Evolutionary conservation across 2,113 vertebrate genomes (phyloP).

Genomic region (Anarrhichthys ocellatus): DNA sequence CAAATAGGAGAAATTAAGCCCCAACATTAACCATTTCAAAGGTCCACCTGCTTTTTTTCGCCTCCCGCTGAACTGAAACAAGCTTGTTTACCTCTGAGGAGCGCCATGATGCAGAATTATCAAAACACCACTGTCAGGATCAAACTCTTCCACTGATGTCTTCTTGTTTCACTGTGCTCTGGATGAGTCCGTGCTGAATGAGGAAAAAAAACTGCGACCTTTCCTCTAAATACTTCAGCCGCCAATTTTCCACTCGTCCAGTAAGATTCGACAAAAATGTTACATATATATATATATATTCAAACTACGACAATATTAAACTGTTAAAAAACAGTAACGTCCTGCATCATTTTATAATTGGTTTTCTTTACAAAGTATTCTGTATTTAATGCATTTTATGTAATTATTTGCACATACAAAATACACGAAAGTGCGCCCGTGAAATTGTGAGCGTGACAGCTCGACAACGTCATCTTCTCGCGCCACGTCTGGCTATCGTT

Average conservation of each 20-base stretch:
- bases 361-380: accelerated
- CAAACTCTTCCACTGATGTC: background rate
- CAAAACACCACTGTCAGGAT: slow-evolving; percentile 15
- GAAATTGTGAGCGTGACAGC: accelerated
- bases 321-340: accelerated
- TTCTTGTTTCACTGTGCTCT: background rate
- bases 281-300: background rate
- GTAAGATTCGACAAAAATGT: slow-evolving; percentile 60
- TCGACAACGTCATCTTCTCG: slow-evolving; percentile 55
- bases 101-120: slow-evolving; percentile 74
- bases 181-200: background rate
- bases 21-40: background rate
- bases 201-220: slow-evolving; percentile 44
- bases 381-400: background rate
- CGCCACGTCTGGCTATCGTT: slow-evolving; percentile 15
- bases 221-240: slow-evolving; percentile 61
- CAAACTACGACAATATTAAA: background rate
- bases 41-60: background rate
- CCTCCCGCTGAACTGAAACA: background rate
- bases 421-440: slow-evolving; percentile 45
- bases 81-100: slow-evolving; percentile 81
- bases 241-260: background rate
- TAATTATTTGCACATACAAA: background rate
- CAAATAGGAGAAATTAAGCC: background rate
- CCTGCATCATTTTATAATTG: accelerated